Conservation (phyloP, 2,113 vertebrate species). For the Scytalopus superciliaris region DNA sequence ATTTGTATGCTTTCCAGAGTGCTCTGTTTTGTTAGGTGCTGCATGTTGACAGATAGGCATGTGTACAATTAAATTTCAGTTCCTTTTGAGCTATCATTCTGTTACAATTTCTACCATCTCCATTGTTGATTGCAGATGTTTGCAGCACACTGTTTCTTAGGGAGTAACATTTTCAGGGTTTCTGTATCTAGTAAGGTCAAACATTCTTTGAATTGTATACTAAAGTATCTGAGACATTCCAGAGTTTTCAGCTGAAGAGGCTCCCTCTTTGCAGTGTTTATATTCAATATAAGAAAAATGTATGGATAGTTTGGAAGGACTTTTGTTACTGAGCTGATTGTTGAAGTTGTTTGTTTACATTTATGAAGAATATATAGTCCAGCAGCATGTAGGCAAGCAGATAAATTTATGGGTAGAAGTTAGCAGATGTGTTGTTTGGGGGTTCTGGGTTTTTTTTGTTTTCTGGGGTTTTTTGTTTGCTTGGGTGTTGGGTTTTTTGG, state of each 20-base stretch:
- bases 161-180: not conserved
- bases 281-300: not conserved
- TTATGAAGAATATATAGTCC: not conserved
- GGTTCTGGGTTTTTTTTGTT: not conserved
- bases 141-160: not conserved
- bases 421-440: not conserved
- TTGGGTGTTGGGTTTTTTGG: not conserved
- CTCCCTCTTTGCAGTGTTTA: not conserved
- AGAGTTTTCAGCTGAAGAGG: not conserved
- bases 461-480: not conserved
- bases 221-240: slow-evolving; percentile 37
- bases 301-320: not conserved
- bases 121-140: not conserved
- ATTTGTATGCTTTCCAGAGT: not conserved
- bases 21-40: not conserved
- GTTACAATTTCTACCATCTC: not conserved
- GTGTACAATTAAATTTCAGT: not conserved
- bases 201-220: not conserved
- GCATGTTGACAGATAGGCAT: not conserved
- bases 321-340: not conserved
- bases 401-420: not conserved
- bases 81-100: not conserved
- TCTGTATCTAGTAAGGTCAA: not conserved
- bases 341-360: not conserved
- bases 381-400: not conserved